Conservation (phyloP, 2,113 vertebrate genomes). For the Ramphastos sulfuratus region DNA sequence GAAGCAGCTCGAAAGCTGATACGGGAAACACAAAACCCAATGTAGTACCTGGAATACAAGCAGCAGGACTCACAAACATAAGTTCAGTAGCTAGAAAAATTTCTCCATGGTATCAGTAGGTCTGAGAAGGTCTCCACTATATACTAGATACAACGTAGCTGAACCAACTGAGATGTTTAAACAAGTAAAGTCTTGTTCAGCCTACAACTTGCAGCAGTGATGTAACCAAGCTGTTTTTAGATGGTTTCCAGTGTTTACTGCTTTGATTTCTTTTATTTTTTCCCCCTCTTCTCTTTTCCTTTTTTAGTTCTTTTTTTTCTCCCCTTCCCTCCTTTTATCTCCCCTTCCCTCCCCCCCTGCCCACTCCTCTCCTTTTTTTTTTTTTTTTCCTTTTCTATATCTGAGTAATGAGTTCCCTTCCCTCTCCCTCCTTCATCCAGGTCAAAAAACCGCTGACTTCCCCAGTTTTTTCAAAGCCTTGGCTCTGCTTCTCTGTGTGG, state of each 20-base stretch:
- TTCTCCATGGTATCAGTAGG: background rate
- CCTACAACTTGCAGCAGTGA: background rate
- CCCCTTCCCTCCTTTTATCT: background rate
- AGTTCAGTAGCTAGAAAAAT: background rate
- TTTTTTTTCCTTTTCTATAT: background rate
- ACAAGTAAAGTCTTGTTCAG: conserved; percentile 33
- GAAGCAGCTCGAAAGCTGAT: background rate
- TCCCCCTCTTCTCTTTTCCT: too few species aligned
- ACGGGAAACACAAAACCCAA: background rate
- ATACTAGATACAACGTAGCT: background rate
- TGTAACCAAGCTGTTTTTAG: background rate
- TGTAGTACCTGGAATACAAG: background rate
- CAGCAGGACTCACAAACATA: background rate
- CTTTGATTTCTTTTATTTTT: background rate
- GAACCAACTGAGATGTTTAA: background rate
- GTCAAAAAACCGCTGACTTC: background rate
- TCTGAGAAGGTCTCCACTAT: background rate
- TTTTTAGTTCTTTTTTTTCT: background rate
- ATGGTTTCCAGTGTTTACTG: background rate
- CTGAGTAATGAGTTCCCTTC: background rate
- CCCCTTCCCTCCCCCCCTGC: background rate
- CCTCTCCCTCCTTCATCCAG: background rate
- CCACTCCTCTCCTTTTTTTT: background rate
- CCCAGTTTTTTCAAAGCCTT: background rate
- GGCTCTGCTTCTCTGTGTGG: background rate